phyloP scores from a whole-genome alignment of 2,797 vertebrate genomes.

The Streptopelia turtur region DNA sequence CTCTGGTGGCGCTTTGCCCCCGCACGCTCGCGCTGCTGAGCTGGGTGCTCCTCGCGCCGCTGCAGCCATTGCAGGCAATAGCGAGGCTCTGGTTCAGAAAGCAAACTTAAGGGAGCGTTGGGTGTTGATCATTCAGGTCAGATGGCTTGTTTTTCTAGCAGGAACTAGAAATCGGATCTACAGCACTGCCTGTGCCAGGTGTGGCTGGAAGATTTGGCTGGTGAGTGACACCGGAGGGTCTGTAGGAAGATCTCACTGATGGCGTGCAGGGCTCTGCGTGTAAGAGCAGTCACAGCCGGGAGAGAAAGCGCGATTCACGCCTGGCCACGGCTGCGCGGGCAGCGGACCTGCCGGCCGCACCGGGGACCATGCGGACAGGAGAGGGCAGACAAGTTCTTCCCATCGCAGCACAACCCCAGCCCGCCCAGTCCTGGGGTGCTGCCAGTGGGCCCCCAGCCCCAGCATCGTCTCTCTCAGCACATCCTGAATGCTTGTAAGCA shows the following conservation, averaged over 20 bases:
- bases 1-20: conserved; percentile 24
- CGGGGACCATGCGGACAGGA: neutral
- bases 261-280: fast-evolving
- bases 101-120: neutral
- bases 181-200: neutral
- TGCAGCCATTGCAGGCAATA: neutral
- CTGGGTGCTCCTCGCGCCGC: neutral
- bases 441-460: neutral
- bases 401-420: neutral
- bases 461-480: fast-evolving
- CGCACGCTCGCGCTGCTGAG: conserved; percentile 2
- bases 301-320: neutral
- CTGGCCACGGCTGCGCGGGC: neutral
- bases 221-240: neutral
- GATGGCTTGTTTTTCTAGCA: neutral
- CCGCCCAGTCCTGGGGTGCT: neutral
- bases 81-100: neutral
- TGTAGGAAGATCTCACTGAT: neutral
- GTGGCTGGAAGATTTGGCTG: neutral
- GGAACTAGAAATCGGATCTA: neutral
- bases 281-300: neutral
- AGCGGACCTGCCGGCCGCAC: too few species aligned
- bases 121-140: neutral
- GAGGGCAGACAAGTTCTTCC: neutral
- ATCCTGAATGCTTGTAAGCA: neutral